Evolutionary conservation across 2,113 vertebrate genomes (phyloP), one percentile per base, ranked within the genome.

Genomic region (Charina bottae): DNA sequence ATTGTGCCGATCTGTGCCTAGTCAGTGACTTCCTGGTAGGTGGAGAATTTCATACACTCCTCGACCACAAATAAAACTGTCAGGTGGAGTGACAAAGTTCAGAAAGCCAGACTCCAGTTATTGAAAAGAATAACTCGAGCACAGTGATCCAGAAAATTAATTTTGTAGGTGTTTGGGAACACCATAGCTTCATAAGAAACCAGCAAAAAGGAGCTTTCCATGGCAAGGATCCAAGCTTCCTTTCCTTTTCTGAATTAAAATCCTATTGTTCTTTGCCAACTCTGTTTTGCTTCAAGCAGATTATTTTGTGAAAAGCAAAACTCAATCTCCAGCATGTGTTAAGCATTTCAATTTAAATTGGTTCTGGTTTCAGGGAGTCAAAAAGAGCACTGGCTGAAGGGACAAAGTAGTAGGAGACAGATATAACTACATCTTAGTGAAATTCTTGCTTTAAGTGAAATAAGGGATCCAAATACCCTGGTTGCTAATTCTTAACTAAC

Each of bases 121-220:
- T 97, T 97, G 96, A 97, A 98, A 97, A 97, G 97, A 97, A 97
- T 97, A 97, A 96, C 96, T 97, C 93, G 92, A 97, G 96, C 97
- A 98, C 97, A 98, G 97, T 97, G 98, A 98, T 98, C 97, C 97
- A 98, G 97, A 97, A 98, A 98, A 98, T 98, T 97, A 97, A 98
- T 97, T 98, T 98, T 95, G 97, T 97, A 97, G 95, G 96, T 97
- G 95, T 97, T 97, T 96, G 96, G 93, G 95, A 97, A 95, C 95
- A 94, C 87, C 90, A 93, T 96, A 96, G 95, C 96, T 97, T 97
- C 97, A 96, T 97, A 97, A 97, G 95, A 97, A 97, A 96, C 84
- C 93, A 96, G 96, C 97, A 97, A 97, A 97, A 95, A 94, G 94
- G 91, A 94, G 95, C 94, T 97, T 96, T 59, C 92, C 96, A 89